phyloP scores from a whole-genome alignment of 2,113 vertebrate species.

The Cyphomyrus plagiostoma region DNA sequence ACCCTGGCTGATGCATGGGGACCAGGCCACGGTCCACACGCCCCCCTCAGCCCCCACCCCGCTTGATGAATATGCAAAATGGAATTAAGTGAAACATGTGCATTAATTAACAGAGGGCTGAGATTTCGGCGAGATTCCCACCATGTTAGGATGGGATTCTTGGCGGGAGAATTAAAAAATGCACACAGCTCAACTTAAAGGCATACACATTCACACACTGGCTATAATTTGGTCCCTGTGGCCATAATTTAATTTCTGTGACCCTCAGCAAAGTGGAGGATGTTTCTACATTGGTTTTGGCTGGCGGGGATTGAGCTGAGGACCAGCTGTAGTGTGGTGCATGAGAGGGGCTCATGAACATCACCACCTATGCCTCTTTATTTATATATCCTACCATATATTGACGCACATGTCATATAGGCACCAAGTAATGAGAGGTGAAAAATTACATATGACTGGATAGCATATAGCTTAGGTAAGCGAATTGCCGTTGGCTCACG shows the following conservation, averaged over 20 bases:
- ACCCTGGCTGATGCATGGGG: conserved; percentile 5
- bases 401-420: neutral
- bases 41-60: conserved; percentile 37
- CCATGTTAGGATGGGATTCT: conserved; percentile 31
- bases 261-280: neutral
- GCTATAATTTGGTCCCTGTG: neutral
- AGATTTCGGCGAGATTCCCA: conserved; percentile 47
- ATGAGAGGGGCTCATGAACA: conserved; percentile 35
- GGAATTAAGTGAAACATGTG: conserved; percentile 65
- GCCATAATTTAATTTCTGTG: neutral
- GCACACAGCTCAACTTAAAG: neutral
- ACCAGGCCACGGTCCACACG: neutral
- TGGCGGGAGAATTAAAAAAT: too few species aligned
- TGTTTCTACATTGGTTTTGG: neutral
- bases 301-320: neutral
- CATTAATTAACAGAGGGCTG: conserved; percentile 61
- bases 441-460: neutral
- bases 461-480: neutral
- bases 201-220: neutral
- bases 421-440: neutral
- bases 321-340: conserved; percentile 11
- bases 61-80: conserved; percentile 64
- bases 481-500: neutral
- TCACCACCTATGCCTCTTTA: conserved; percentile 23
- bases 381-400: conserved; percentile 23